Conservation (phyloP, 2,113 vertebrate genomes). For the Nothoprocta perdicaria region DNA sequence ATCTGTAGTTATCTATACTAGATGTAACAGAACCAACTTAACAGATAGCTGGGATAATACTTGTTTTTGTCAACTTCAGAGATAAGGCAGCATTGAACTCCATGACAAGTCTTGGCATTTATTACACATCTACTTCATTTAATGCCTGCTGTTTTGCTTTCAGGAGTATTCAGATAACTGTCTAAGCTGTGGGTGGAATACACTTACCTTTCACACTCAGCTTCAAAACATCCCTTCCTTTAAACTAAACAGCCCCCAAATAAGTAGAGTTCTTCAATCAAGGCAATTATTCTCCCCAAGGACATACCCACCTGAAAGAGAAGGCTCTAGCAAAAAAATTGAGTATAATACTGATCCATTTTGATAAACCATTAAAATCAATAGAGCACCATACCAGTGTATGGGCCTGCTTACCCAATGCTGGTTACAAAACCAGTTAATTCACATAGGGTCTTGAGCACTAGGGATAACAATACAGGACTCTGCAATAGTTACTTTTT, state of each 20-base stretch:
- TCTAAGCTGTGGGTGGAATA: neutral
- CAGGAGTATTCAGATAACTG: neutral
- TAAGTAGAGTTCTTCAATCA: neutral
- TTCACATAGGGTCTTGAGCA: accelerated
- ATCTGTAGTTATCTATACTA: neutral
- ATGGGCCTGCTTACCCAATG: neutral
- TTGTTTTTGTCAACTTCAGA: neutral
- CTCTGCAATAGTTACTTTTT: too few relatives aligned
- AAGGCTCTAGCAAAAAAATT: too few relatives aligned
- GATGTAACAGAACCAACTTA: neutral
- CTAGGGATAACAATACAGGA: accelerated
- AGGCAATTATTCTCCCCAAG: neutral
- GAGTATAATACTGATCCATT: too few relatives aligned
- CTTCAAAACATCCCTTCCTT: neutral
- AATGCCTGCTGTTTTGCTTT: neutral
- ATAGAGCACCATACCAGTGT: accelerated
- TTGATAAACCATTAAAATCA: neutral
- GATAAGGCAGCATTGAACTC: neutral
- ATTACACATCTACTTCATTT: neutral
- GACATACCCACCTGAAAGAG: neutral
- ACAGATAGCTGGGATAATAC: too few relatives aligned
- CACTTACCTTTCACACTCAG: neutral
- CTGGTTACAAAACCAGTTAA: neutral
- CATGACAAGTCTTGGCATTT: neutral
- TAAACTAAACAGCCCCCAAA: neutral